Evolutionary conservation across 1,140 invertebrate species (phyloP).

Genomic region (Triops longicaudatus): DNA sequence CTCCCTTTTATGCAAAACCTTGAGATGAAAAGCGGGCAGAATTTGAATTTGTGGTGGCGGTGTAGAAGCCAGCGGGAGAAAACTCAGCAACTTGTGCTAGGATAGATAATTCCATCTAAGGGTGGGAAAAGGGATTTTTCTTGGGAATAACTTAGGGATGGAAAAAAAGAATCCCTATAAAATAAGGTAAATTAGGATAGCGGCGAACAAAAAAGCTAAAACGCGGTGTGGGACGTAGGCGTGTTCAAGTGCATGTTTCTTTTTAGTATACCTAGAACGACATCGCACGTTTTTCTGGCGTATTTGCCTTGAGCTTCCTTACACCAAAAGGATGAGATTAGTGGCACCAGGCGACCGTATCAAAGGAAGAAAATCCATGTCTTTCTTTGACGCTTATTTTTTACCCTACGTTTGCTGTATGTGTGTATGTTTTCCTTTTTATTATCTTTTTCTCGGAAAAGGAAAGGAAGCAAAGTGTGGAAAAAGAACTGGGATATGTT

Average conservation of each 20-base stretch:
- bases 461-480: background rate
- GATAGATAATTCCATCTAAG: background rate
- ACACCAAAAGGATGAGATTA: slow-evolving; percentile 2
- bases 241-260: slow-evolving; percentile 15
- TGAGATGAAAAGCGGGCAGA: background rate
- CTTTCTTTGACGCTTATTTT: background rate
- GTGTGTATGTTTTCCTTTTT: background rate
- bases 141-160: background rate
- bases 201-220: background rate
- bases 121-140: background rate
- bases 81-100: no score
- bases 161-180: background rate
- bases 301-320: background rate
- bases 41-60: slow-evolving; percentile 1
- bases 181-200: background rate
- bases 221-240: background rate
- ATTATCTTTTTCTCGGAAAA: background rate
- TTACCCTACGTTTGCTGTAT: background rate
- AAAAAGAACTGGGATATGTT: background rate
- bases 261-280: background rate
- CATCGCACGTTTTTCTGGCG: slow-evolving; percentile 8
- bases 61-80: background rate
- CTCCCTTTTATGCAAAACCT: background rate
- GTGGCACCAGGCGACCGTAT: slow-evolving; percentile 13
- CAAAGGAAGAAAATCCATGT: background rate